Percentiles rank a stretch among this genome's conserved stretches.
phyloP scores from a whole-genome alignment of 2,797 vertebrate species.

The Urophycis tenuis region DNA sequence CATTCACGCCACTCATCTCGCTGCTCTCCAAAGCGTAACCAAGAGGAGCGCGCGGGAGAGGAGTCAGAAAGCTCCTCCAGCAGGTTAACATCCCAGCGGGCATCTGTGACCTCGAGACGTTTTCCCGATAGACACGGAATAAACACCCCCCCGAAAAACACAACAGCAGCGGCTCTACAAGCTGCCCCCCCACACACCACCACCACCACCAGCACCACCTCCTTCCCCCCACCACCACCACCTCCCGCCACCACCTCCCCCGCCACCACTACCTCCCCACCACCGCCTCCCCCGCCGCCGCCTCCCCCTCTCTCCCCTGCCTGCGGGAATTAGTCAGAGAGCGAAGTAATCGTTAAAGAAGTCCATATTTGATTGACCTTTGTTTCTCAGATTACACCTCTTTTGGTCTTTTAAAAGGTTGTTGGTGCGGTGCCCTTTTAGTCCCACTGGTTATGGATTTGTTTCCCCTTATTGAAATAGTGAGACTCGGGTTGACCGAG shows the following conservation, averaged over 20 bases:
- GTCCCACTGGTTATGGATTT: conserved; percentile 68
- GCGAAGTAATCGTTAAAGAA: conserved; percentile 66
- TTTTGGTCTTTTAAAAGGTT: conserved; percentile 68
- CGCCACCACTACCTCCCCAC: too few relatives aligned
- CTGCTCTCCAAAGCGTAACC: too few relatives aligned
- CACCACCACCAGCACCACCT: not conserved
- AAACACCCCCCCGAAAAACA: conserved; percentile 20
- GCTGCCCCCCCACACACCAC: conserved; percentile 38
- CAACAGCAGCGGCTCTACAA: conserved; percentile 25
- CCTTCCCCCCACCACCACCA: conserved; percentile 7
- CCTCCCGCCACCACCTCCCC: conserved; percentile 8
- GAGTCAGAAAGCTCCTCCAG: conserved; percentile 19
- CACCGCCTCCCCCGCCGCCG: conserved; percentile 3
- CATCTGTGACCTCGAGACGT: conserved; percentile 20
- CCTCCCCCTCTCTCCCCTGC: conserved; percentile 17
- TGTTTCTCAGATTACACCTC: conserved; percentile 65
- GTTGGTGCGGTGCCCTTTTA: conserved; percentile 68
- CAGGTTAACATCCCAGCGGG: conserved; percentile 40
- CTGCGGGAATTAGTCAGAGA: conserved; percentile 65
- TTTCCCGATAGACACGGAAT: conserved; percentile 27
- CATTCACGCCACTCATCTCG: conserved; percentile 64
- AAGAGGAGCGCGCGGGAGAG: not conserved
- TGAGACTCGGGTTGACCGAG: conserved; percentile 32
- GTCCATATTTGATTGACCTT: conserved; percentile 72
- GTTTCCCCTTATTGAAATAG: conserved; percentile 54